phyloP scores from a whole-genome alignment of 1,140 invertebrate species.

The Aricia agestis region DNA sequence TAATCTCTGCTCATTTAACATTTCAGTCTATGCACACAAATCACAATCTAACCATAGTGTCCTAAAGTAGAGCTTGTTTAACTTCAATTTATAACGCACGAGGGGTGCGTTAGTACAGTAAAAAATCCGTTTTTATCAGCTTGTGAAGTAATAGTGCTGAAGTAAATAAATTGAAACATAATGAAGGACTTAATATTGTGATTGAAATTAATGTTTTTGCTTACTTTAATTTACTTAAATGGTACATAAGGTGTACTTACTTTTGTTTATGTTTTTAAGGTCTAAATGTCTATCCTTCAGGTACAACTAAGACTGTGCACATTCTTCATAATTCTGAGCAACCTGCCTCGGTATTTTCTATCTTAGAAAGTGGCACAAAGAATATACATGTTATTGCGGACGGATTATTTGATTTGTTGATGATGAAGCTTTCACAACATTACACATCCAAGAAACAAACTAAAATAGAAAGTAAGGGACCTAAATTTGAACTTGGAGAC shows the following conservation, averaged over 20 bases:
- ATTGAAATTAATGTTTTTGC: conserved; percentile 11
- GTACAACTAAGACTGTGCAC: conserved; percentile 86
- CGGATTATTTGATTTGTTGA: conserved; percentile 91
- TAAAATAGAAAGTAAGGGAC: conserved; percentile 94
- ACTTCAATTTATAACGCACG: too few species aligned
- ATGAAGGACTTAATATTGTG: background rate
- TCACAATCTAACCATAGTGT: too few species aligned
- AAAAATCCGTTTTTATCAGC: too few species aligned
- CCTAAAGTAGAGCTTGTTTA: too few species aligned
- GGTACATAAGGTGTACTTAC: conserved; percentile 7
- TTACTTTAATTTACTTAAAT: background rate
- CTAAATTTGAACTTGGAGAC: conserved; percentile 93
- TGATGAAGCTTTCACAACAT: conserved; percentile 91
- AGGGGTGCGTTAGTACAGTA: too few species aligned
- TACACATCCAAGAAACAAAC: conserved; percentile 93
- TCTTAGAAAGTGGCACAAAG: conserved; percentile 91
- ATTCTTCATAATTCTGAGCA: conserved; percentile 97
- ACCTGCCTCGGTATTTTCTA: conserved; percentile 94
- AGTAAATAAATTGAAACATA: too few species aligned
- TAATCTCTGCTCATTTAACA: conserved; percentile 19
- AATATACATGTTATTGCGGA: conserved; percentile 92
- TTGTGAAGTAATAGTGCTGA: too few species aligned
- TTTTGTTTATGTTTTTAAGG: conserved; percentile 6
- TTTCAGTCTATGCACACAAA: too few species aligned
- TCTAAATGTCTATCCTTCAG: conserved; percentile 32